Base-by-base conservation (phyloP, 2,797 vertebrate genomes). In the Acridotheres tristis region DNA sequence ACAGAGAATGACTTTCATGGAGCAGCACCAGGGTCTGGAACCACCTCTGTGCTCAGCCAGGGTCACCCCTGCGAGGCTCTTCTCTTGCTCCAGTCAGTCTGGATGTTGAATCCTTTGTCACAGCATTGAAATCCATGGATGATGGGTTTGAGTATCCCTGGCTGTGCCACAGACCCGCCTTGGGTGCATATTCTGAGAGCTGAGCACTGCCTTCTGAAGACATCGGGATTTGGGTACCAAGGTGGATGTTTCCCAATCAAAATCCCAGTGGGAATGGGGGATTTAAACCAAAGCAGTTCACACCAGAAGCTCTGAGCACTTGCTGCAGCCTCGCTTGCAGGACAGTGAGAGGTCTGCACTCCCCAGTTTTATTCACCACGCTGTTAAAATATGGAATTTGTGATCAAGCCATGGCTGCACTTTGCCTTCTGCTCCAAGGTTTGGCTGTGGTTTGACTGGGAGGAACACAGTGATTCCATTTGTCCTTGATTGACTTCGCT, bases 1-100 rank as follows among this genome's bases (percentile, higher is more conserved):
- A 34, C 26, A 2, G 0, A 13, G 61, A 23, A 16, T 2, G 4
- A 71, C 2, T 16, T 45, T 5, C 6, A 0, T 2, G 23, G 59
- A n/a, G 83, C 69, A 68, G 29, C 4, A 4, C 7, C 29, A 3
- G 57, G n/a, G 12, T 11, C 53, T 47, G 82, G 78, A 63, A 8
- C 30, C 5, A 1, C 36, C 43, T 15, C 0, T 11, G 67, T 29
- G 58, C 80, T 29, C 2, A 36, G 1, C 43, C 3, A 1, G 53
- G 32, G 13, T 22, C 66, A 25, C 16, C 55, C 68, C 42, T 9
- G 27, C 0, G 0, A 65, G 34, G 62, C 21, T 54, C 32, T 13
- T 4, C 20, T 59, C 36, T 50, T 11, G 5, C 30, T 34, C 1
- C 4, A 36, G 29, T 29, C 3, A 22, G 22, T 17, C 73, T 51